These are phyloP conservation scores for Holotrichia oblita DNA, from an alignment of 1,140 invertebrate species.

Conservation along the genomic window DNA sequence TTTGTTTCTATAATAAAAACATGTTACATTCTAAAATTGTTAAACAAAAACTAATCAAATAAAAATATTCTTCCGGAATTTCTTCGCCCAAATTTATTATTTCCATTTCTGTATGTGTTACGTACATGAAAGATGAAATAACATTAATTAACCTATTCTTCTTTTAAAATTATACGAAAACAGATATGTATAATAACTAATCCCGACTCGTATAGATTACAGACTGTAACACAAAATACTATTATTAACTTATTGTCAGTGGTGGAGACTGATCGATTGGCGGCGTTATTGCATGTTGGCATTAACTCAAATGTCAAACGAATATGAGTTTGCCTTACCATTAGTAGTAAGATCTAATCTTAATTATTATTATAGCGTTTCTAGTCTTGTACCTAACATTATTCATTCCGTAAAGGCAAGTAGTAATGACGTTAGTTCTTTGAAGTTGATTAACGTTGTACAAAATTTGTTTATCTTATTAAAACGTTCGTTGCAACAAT, in stretches of 20 bases:
- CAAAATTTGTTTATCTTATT: conserved; percentile 18
- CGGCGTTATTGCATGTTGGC: not conserved
- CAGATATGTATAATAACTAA: not conserved
- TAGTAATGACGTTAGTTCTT: not conserved
- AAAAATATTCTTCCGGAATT: too few species aligned
- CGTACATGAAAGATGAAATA: too few species aligned
- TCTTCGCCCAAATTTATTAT: too few species aligned
- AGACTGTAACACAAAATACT: not conserved
- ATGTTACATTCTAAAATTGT: too few species aligned
- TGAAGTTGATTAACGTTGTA: not conserved
- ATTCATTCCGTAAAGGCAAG: not conserved
- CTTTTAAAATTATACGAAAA: not conserved
- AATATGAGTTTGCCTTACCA: not conserved
- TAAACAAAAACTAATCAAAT: too few species aligned
- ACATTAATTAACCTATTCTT: too few species aligned
- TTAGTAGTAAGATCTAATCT: conserved; percentile 21
- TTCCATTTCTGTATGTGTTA: too few species aligned
- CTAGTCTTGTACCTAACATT: not conserved
- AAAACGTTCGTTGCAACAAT: not conserved
- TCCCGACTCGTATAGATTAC: not conserved
- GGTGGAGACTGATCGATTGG: not conserved
- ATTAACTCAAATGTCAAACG: not conserved
- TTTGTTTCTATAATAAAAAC: too few species aligned
- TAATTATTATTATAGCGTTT: conserved; percentile 7
- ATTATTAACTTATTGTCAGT: conserved; percentile 11